Evolutionary conservation across 2,888 invertebrate genomes (phyloP).

Genomic region (Idaea biselata): DNA sequence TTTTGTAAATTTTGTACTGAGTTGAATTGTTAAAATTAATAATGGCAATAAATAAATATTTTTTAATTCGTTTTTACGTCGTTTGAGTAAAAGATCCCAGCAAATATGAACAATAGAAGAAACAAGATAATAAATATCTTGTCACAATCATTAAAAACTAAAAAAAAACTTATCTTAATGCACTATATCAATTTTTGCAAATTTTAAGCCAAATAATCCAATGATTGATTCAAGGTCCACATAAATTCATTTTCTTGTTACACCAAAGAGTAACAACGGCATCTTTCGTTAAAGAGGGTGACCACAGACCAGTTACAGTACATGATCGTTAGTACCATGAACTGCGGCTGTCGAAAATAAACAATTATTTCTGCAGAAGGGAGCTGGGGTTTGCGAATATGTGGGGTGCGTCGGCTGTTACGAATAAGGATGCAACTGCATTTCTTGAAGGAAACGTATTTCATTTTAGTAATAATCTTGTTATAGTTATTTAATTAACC

Average conservation of each 20-base stretch:
- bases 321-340: slow-evolving; percentile 50
- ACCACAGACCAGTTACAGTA: slow-evolving; percentile 27
- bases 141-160: too few relatives aligned
- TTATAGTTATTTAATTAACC: neutral
- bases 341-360: slow-evolving; percentile 70
- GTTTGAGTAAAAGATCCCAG: too few relatives aligned
- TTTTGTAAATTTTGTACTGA: too few relatives aligned
- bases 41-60: too few relatives aligned
- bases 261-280: slow-evolving; percentile 16
- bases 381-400: slow-evolving; percentile 43
- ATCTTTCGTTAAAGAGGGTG: slow-evolving; percentile 34
- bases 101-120: too few relatives aligned
- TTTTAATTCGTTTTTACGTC: too few relatives aligned
- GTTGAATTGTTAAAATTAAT: too few relatives aligned
- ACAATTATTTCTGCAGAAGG: slow-evolving; percentile 74
- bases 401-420: slow-evolving; percentile 46
- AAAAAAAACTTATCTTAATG: too few relatives aligned
- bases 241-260: neutral
- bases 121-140: too few relatives aligned
- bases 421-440: slow-evolving; percentile 39
- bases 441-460: slow-evolving; percentile 6
- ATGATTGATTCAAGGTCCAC: neutral
- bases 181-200: too few relatives aligned
- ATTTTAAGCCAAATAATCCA: too few relatives aligned
- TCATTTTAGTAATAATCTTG: neutral